Base-by-base conservation (phyloP, 2,113 vertebrate genomes). In the Oncorhynchus nerka region DNA sequence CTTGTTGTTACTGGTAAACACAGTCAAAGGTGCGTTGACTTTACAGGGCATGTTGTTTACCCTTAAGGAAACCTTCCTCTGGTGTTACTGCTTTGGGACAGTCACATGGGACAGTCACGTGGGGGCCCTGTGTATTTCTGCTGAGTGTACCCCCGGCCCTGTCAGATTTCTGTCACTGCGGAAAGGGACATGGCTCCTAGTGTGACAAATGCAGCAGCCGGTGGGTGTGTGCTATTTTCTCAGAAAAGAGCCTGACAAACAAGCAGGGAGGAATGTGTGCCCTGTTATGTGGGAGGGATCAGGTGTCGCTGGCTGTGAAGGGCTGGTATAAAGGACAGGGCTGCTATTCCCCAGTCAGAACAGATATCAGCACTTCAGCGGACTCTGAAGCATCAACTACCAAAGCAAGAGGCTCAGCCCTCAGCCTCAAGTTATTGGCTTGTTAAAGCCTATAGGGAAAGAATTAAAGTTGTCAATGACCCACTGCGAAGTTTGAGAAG, bases 311-410 rank as follows among this genome's bases (percentile, higher is more conserved):
- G 83, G 84, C 88, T 87, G 83, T 79, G 78, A 75, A 85, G 78
- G 84, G 81, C 68, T 55, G 48, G 45, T 94, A 94, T 94, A 94
- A 93, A 94, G 76, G 81, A 71, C 79, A 24, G 79, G 70, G 85
- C 81, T 13, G 13, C 73, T 78, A 76, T 82, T 73, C 48, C 62
- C 75, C 69, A 55, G 71, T 75, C 90, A 93, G 91, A 89, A 87
- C 81, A 86, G 81, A 90, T 80, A 75, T 30, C 79, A 75, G 78
- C 80, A 55, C 79, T 81, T 79, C 49, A 71, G 20, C 26, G 24
- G n/a, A 69, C 55, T 73, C 32, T n/a, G 51, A 34, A 20, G 26
- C 69, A 5, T 74, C 79, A 65, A 59, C 73, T 67, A 62, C 30
- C 12, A 26, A 71, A 75, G 81, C 74, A 1, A 73, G 19, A 65